Percentiles rank a stretch among this genome's conserved stretches.
These are phyloP conservation scores for Hemiprocne comata DNA, from an alignment of 2,113 vertebrate species.

Conservation along the genomic window DNA sequence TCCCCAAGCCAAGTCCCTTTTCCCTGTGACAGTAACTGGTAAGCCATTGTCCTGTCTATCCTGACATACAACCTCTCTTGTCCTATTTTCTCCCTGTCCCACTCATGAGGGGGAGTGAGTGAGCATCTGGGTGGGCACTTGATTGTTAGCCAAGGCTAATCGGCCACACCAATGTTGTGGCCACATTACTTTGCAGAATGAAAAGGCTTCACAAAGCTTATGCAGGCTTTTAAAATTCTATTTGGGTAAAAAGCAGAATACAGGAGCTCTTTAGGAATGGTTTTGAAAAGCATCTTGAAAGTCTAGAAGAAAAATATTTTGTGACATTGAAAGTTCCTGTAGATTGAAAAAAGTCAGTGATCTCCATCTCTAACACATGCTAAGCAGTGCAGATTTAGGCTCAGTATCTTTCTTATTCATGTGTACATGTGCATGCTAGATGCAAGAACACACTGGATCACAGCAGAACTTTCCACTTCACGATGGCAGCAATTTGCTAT, in stretches of 20 bases:
- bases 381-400: neutral
- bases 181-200: neutral
- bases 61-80: neutral
- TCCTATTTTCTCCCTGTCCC: neutral
- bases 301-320: neutral
- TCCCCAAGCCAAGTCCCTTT: neutral
- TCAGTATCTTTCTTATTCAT: neutral
- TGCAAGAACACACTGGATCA: neutral
- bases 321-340: neutral
- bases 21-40: neutral
- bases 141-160: neutral
- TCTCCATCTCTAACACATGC: neutral
- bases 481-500: neutral
- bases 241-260: neutral
- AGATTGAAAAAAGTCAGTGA: accelerated
- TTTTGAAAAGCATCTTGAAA: neutral
- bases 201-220: neutral
- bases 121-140: neutral
- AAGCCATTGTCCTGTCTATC: neutral
- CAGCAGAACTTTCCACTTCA: neutral
- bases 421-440: neutral
- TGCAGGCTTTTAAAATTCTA: accelerated
- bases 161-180: accelerated
- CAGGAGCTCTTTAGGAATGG: neutral
- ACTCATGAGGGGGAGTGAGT: accelerated